phyloP scores from a whole-genome alignment of 2,797 vertebrate genomes.

The Cossypha polioptera region DNA sequence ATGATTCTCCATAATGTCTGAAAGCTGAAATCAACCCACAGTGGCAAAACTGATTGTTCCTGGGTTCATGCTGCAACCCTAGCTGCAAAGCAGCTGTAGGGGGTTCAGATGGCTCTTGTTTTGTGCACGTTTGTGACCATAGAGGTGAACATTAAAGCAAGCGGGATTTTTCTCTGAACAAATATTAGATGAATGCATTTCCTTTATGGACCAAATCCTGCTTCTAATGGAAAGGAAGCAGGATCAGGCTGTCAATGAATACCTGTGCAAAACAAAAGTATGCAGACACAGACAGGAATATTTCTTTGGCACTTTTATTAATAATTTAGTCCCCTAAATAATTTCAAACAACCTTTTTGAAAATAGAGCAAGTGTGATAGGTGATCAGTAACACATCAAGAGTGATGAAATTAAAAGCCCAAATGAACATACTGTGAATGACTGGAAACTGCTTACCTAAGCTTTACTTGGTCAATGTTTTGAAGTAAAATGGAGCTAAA shows the following conservation, averaged over 20 bases:
- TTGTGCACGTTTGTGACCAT: neutral
- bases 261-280: neutral
- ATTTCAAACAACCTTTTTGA: neutral
- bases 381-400: neutral
- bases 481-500: neutral
- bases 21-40: conserved; percentile 3
- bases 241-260: neutral
- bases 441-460: neutral
- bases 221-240: neutral
- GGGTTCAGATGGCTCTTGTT: neutral
- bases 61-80: neutral
- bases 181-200: neutral
- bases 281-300: neutral
- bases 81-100: neutral
- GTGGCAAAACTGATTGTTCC: neutral
- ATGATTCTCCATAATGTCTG: neutral
- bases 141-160: neutral
- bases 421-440: neutral
- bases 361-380: neutral
- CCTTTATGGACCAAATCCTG: neutral
- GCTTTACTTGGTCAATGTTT: neutral
- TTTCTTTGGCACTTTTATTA: neutral
- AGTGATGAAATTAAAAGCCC: neutral
- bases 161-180: neutral
- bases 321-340: neutral